phyloP scores from a whole-genome alignment of 2,113 vertebrate genomes.

The Ahaetulla prasina region DNA sequence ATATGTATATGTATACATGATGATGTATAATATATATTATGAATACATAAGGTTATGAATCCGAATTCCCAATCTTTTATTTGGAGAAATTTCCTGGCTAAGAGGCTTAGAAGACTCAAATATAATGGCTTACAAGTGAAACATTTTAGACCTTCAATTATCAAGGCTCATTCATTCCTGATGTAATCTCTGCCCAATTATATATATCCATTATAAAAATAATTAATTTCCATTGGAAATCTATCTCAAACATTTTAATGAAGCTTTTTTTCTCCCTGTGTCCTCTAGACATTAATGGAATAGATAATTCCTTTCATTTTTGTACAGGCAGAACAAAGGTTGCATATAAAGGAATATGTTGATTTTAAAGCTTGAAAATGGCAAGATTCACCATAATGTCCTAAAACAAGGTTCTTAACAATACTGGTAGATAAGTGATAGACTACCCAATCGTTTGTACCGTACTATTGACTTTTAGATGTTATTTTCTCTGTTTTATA shows the following conservation, averaged over 20 bases:
- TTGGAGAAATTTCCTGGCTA: fast-evolving
- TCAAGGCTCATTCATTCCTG: background rate
- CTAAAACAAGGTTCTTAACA: background rate
- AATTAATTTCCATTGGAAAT: slow-evolving; percentile 16
- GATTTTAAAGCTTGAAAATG: background rate
- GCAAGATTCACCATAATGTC: background rate
- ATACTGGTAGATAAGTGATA: background rate
- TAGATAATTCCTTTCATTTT: slow-evolving; percentile 2
- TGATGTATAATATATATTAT: background rate
- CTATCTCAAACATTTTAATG: slow-evolving; percentile 21
- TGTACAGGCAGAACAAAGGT: slow-evolving; percentile 1
- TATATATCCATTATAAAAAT: background rate
- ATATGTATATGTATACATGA: too few species aligned
- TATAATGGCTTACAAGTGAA: background rate
- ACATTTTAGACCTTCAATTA: background rate
- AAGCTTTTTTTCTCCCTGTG: background rate
- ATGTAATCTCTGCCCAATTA: fast-evolving
- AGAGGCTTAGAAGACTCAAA: background rate
- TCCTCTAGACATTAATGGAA: slow-evolving; percentile 3
- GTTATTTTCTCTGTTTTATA: background rate
- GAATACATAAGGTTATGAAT: background rate
- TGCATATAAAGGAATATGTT: background rate
- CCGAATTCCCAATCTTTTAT: background rate
- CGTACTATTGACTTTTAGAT: background rate
- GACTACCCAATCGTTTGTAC: too few species aligned